These are phyloP conservation scores for Orthonevra nobilis DNA, from an alignment of 2,888 invertebrate species.

Conservation along the genomic window DNA sequence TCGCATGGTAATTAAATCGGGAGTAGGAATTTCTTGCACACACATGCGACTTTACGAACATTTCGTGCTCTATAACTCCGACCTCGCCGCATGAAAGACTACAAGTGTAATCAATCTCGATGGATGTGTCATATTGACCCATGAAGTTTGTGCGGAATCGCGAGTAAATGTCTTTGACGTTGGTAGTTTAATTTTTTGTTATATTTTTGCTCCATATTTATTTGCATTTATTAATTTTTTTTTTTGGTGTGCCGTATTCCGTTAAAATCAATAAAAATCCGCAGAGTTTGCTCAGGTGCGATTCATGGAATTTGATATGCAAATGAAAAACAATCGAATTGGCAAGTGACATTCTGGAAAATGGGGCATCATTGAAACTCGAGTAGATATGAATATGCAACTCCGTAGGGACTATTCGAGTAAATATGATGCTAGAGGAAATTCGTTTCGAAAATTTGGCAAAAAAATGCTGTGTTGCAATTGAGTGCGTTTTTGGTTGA, in stretches of 20 bases:
- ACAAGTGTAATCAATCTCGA: constrained; percentile 37
- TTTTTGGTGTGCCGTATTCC: not conserved
- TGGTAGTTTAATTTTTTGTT: constrained; percentile 13
- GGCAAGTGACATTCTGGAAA: constrained; percentile 39
- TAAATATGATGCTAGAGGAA: constrained; percentile 12
- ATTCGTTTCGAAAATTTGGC: not conserved
- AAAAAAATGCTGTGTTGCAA: no score
- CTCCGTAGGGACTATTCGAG: not conserved
- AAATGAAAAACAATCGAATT: constrained; percentile 51
- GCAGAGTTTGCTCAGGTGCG: constrained; percentile 40
- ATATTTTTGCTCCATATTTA: constrained; percentile 14
- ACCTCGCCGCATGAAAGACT: constrained; percentile 2
- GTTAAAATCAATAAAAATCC: constrained; percentile 22
- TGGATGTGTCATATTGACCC: constrained; percentile 36
- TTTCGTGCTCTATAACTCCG: not conserved
- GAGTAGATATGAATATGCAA: constrained; percentile 16
- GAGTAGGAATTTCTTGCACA: constrained; percentile 10
- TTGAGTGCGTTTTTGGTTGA: no score
- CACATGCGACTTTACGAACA: not conserved
- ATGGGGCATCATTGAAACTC: constrained; percentile 16
- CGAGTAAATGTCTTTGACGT: constrained; percentile 31
- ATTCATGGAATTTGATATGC: constrained; percentile 60
- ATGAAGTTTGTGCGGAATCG: not conserved
- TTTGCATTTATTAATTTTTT: not conserved
- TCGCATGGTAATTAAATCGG: constrained; percentile 19